Evolutionary conservation across 2,113 vertebrate species (phyloP).

Genomic region (Coptodon rendalli): DNA sequence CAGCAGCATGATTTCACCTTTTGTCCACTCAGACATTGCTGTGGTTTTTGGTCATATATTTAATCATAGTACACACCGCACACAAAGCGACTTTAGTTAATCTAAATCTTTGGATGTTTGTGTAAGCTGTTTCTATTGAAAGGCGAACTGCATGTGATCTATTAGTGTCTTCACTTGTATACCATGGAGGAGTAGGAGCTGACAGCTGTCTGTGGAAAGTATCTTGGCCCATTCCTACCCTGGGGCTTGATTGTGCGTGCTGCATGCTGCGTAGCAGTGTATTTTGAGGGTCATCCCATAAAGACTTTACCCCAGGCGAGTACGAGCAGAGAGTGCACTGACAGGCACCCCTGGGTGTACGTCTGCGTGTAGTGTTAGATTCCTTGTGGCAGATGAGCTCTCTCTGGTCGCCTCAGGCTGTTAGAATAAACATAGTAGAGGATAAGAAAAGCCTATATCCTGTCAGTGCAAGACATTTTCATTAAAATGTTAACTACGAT

Average conservation of each 20-base stretch:
- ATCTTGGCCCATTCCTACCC: slow-evolving; percentile 20
- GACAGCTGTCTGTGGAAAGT: slow-evolving; percentile 52
- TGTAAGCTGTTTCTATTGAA: not conserved
- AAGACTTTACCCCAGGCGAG: slow-evolving; percentile 29
- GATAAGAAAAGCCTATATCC: slow-evolving; percentile 40
- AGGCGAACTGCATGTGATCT: not conserved
- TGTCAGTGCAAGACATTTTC: slow-evolving; percentile 16
- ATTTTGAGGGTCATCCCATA: slow-evolving; percentile 53
- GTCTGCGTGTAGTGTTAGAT: slow-evolving; percentile 15
- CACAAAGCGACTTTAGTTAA: not conserved
- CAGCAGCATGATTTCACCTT: not conserved
- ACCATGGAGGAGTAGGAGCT: not conserved
- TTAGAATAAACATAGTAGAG: slow-evolving; percentile 42
- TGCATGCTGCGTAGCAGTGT: slow-evolving; percentile 21
- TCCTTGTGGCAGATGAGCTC: slow-evolving; percentile 61
- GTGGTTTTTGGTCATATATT: not conserved
- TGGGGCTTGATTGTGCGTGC: slow-evolving; percentile 9
- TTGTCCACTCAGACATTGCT: not conserved
- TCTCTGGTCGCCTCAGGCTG: slow-evolving; percentile 1
- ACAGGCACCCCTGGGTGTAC: slow-evolving; percentile 34
- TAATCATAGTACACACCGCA: not conserved
- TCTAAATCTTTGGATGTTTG: not conserved
- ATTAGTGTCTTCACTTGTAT: not conserved
- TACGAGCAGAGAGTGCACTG: slow-evolving; percentile 31
- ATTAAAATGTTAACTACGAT: slow-evolving; percentile 33